A percentile compares a stretch with the other conserved stretches of the same genome.
Conservation (phyloP, 2,888 invertebrate species). For the Phyllotreta cruciferae region DNA sequence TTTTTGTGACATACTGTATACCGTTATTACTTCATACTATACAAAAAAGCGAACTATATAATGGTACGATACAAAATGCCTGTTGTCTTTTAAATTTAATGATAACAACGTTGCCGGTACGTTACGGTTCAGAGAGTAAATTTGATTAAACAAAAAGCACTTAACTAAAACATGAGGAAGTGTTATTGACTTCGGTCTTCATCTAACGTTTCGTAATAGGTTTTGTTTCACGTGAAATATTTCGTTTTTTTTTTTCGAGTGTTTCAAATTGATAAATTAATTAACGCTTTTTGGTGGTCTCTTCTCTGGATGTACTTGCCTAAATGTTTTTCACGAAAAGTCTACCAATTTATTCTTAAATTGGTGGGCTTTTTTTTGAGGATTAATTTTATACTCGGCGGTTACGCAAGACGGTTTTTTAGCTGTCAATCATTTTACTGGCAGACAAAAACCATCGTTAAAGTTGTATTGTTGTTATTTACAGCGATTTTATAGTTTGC, state of each 20-base stretch:
- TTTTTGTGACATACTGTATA: too few species aligned
- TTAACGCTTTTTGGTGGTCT: constrained; percentile 9
- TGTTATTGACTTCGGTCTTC: constrained; percentile 17
- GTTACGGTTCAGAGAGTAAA: constrained; percentile 18
- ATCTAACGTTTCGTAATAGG: constrained; percentile 9
- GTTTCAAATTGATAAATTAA: constrained; percentile 12
- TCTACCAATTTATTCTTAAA: constrained; percentile 3
- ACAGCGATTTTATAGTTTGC: background rate
- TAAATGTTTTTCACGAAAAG: constrained; percentile 4
- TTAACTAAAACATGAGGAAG: constrained; percentile 13
- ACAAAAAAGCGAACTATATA: background rate
- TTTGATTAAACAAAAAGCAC: constrained; percentile 20
- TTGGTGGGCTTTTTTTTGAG: background rate
- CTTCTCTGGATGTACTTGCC: background rate
- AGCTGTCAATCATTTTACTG: too few species aligned
- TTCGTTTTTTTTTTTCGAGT: constrained; percentile 2
- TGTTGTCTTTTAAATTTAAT: constrained; percentile 16
- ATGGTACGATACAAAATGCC: constrained; percentile 1
- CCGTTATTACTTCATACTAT: too few species aligned
- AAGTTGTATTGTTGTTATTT: too few species aligned
- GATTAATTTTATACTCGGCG: too few species aligned
- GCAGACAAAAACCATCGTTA: too few species aligned
- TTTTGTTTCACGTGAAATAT: constrained; percentile 14
- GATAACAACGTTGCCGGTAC: constrained; percentile 5
- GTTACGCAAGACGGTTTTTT: too few species aligned